Evolutionary conservation across 2,113 vertebrate genomes (phyloP).

Genomic region (Monopterus albus): DNA sequence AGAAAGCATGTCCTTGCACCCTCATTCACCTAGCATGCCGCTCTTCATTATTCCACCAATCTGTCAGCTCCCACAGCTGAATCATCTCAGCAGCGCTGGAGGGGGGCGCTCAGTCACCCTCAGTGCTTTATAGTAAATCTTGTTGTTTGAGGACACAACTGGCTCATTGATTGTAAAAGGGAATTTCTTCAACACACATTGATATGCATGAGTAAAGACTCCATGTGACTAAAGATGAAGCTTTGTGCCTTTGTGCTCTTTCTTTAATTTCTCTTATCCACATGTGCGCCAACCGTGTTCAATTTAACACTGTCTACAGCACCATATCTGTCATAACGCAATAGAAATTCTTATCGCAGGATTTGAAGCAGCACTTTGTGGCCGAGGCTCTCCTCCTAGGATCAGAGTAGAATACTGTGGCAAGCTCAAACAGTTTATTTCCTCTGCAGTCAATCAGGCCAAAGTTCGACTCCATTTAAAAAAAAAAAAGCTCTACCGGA

Average conservation of each 20-base stretch:
- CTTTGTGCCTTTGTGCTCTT: background rate
- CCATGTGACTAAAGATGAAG: conserved; percentile 11
- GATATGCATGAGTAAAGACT: conserved; percentile 39
- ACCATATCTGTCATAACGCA: conserved; percentile 34
- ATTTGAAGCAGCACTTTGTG: conserved; percentile 27
- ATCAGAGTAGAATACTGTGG: conserved; percentile 20
- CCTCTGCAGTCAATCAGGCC: conserved; percentile 51
- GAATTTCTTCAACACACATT: conserved; percentile 33
- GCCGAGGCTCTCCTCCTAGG: conserved; percentile 1
- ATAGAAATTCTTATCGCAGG: conserved; percentile 45
- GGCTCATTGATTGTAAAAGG: conserved; percentile 52
- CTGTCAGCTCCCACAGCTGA: conserved; percentile 67
- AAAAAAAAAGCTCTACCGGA: conserved; percentile 36
- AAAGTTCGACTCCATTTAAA: conserved; percentile 46
- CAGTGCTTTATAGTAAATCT: conserved; percentile 44
- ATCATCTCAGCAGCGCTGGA: conserved; percentile 35
- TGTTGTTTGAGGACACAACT: conserved; percentile 57
- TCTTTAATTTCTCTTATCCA: background rate
- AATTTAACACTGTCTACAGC: background rate
- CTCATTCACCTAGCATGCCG: conserved; percentile 53
- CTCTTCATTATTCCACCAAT: conserved; percentile 69
- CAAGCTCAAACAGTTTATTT: conserved; percentile 31
- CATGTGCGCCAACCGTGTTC: background rate
- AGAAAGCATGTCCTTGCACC: conserved; percentile 41
- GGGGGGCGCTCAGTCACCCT: conserved; percentile 34